phyloP scores from a whole-genome alignment of 2,113 vertebrate species.

The Microcebus murinus region DNA sequence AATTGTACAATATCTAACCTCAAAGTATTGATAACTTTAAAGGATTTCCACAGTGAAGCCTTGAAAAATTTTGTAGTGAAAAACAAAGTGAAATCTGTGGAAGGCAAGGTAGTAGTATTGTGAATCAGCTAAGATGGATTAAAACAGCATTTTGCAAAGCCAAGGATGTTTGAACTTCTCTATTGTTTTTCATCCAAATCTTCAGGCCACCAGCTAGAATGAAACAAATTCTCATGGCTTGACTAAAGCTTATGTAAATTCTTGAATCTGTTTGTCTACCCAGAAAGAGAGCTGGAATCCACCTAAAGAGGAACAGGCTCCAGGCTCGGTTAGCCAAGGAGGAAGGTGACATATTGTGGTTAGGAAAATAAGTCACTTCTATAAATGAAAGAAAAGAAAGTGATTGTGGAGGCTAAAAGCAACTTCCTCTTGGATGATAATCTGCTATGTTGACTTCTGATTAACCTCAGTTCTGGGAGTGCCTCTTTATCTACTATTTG shows the following conservation, averaged over 20 bases:
- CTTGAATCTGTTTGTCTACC: neutral
- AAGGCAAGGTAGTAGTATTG: neutral
- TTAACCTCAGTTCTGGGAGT: too few species aligned
- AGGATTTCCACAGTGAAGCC: neutral
- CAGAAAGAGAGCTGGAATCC: neutral
- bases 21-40: neutral
- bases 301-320: neutral
- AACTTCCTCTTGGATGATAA: too few species aligned
- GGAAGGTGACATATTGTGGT: neutral
- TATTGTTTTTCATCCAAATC: neutral
- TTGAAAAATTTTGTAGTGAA: neutral
- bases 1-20: neutral
- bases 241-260: neutral
- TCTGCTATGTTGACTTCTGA: too few species aligned
- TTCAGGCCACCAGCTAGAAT: neutral
- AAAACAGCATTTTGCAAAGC: neutral
- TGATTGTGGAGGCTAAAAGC: neutral
- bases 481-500: neutral
- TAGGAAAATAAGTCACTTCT: neutral
- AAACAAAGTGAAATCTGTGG: neutral
- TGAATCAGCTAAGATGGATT: neutral
- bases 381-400: neutral
- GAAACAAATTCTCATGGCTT: neutral
- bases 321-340: neutral
- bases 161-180: neutral